Base-by-base conservation (phyloP, 2,113 vertebrate species). In the Phalacrocorax brasilianus region DNA sequence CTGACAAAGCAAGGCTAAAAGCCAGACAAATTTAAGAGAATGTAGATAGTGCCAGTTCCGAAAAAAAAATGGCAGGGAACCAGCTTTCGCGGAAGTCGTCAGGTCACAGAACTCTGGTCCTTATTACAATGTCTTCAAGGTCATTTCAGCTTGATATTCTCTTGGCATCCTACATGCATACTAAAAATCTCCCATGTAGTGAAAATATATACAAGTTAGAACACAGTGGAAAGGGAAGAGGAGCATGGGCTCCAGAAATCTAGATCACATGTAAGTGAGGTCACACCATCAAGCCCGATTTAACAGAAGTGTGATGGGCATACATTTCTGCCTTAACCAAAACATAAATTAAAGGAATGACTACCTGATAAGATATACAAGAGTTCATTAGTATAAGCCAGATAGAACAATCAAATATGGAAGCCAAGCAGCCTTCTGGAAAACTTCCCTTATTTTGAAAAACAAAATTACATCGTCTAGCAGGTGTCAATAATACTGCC, bases 261-360 rank as follows among this genome's bases (percentile, higher is more conserved):
- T 52, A 42, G 40, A 38, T 0, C 4, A 0, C 12, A 52, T 22
- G 5, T 26, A 47, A 68, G 18, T n/a, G 8, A 71, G 4, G 17
- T 63, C 42, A 59, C 14, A 8, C 6, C 62, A 33, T 38, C 61
- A 85, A 55, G 22, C n/a, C 27, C 35, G 15, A 73, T 65, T 53
- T 52, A 49, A 70, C 11, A 28, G 2, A 76, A 49, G 8, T 14
- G 20, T 32, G n/a, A 83, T 28, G 5, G 35, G 16, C 10, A 63
- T 56, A 65, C 7, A 22, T 49, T 85, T 79, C 15, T 59, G 28
- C 22, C 56, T 91, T 66, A 61, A 30, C 83, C 28, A 42, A 76
- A 88, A 66, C 5, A 40, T 10, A 70, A 85, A 55, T 45, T 70
- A 44, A 71, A 81, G 68, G 4, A 82, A 66, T 1, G 0, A 45